phyloP scores from a whole-genome alignment of 2,797 vertebrate genomes.

The Myotis planiceps region DNA sequence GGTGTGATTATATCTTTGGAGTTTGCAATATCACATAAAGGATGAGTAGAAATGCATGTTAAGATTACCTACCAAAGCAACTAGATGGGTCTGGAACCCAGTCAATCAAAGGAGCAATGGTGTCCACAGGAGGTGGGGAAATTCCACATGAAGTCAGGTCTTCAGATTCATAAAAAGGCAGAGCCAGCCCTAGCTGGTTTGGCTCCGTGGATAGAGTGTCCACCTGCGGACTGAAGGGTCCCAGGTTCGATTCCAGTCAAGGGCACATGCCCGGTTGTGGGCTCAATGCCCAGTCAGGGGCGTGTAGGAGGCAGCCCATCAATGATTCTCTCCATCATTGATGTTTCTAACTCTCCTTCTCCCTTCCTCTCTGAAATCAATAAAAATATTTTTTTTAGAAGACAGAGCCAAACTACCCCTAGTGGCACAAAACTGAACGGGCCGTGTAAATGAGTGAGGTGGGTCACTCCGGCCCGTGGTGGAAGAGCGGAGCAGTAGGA shows the following conservation, averaged over 20 bases:
- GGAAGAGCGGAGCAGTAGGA: not conserved
- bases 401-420: not conserved
- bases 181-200: not conserved
- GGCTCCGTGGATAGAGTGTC: too few species aligned
- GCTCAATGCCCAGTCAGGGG: too few species aligned
- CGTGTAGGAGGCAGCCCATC: too few species aligned
- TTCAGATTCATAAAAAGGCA: not conserved
- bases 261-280: too few species aligned
- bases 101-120: not conserved
- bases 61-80: constrained; percentile 77
- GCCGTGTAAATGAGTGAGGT: not conserved
- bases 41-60: constrained; percentile 65
- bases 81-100: constrained; percentile 14
- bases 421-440: not conserved
- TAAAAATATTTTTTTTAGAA: not conserved
- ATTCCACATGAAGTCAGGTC: not conserved
- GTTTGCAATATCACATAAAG: constrained; percentile 71
- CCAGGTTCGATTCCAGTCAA: too few species aligned
- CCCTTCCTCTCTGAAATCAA: too few species aligned
- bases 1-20: constrained; percentile 67
- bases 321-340: too few species aligned
- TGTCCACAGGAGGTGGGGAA: not conserved
- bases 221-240: too few species aligned
- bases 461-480: not conserved
- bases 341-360: too few species aligned